Conservation (phyloP, 2,888 invertebrate species). For the Clusia tigrina region DNA sequence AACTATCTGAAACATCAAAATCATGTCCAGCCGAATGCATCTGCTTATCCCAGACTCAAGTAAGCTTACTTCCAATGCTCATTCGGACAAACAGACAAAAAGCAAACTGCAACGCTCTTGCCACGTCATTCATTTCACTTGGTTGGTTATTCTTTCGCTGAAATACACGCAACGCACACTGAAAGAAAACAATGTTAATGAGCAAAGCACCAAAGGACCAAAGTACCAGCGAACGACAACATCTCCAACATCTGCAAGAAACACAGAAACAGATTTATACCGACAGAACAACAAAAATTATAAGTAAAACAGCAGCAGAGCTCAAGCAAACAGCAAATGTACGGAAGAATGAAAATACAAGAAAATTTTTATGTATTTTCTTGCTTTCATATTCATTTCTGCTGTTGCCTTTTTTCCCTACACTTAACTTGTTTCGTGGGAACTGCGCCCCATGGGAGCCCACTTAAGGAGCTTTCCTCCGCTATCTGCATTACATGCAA, state of each 20-base stretch:
- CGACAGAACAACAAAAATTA: slow-evolving; percentile 1
- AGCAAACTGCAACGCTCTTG: neutral
- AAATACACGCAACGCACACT: neutral
- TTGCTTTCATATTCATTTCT: slow-evolving; percentile 25
- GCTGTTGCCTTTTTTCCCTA: neutral
- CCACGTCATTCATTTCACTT: neutral
- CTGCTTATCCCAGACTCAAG: slow-evolving; percentile 87
- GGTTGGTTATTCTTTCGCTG: neutral
- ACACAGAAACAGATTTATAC: neutral
- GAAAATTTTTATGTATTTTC: slow-evolving; percentile 48
- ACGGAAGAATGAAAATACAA: slow-evolving; percentile 53
- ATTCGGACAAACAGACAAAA: no score
- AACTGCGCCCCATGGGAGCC: slow-evolving; percentile 4
- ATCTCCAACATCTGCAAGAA: neutral
- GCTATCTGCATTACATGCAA: slow-evolving; percentile 8
- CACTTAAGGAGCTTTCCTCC: slow-evolving; percentile 42
- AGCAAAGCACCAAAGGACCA: slow-evolving; percentile 6
- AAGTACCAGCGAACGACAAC: neutral
- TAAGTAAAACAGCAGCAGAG: slow-evolving; percentile 14
- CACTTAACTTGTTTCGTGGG: neutral
- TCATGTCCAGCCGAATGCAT: slow-evolving; percentile 84
- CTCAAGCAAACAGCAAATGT: slow-evolving; percentile 43
- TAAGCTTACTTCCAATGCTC: slow-evolving; percentile 61
- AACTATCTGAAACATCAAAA: slow-evolving; percentile 66
- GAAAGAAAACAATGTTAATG: neutral